Evolutionary conservation across 2,113 vertebrate species (phyloP).

Genomic region (Sarotherodon lohbergeri): DNA sequence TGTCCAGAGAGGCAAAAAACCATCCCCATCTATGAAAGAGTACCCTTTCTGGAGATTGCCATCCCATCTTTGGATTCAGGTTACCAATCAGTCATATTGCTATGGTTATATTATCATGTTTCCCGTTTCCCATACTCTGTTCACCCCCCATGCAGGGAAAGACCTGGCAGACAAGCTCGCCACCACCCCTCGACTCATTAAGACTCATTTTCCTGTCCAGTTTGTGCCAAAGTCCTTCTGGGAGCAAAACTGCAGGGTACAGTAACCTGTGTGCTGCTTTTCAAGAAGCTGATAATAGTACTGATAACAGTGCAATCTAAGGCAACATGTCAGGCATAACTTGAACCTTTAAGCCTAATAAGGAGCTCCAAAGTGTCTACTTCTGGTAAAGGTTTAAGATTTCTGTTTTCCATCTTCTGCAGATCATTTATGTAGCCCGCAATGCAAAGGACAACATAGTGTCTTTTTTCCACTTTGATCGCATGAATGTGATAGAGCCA

Average conservation of each 20-base stretch:
- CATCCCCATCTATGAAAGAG: background rate
- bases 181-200: constrained; percentile 77
- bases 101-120: background rate
- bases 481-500: constrained; percentile 74
- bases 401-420: background rate
- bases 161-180: constrained; percentile 45
- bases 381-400: background rate
- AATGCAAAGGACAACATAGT: constrained; percentile 84
- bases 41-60: background rate
- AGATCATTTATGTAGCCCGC: constrained; percentile 82
- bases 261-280: background rate
- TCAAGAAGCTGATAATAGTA: background rate
- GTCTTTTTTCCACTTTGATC: constrained; percentile 83
- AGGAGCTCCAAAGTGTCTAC: background rate
- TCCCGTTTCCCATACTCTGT: background rate
- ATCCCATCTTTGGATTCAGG: background rate
- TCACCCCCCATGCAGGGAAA: constrained; percentile 20
- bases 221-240: constrained; percentile 78
- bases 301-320: background rate
- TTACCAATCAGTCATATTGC: background rate
- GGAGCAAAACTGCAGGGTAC: constrained; percentile 78
- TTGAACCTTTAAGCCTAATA: background rate
- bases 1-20: constrained; percentile 34
- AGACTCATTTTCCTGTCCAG: constrained; percentile 76
- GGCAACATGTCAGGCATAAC: background rate